Evolutionary conservation across 2,797 vertebrate species (phyloP), one percentile per base, ranked within the genome.

Genomic region (Schizopygopsis malacanthus): DNA sequence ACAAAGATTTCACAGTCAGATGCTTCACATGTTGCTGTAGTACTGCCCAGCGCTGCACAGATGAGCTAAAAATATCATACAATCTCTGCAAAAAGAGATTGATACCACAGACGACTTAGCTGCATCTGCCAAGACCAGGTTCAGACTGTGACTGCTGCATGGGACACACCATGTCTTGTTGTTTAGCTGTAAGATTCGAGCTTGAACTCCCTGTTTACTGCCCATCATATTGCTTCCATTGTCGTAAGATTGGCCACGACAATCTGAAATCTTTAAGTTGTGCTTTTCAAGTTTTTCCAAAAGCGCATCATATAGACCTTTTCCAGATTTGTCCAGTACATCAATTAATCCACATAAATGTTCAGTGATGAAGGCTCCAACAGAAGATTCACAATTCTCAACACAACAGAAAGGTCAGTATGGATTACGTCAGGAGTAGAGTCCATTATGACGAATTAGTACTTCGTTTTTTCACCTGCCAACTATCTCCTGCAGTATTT

Each of bases 211-310:
- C 43, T 52, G 72, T 52, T 75, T 56, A 75, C 45, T 15, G 43
- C n/a, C 43, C 43, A 75, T 75, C 43, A 50, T 50, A 50, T 75
- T 50, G 43, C 71, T 50, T n/a, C 71, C 71, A 25, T 75, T 75
- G 13, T 33, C 45, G 18, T 52, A 75, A 16, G 72, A 75, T 33
- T 52, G 45, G 25, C 72, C 72, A 75, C 0, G n/a, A 22, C 45
- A 75, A 52, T 75, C 72, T 50, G 45, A 52, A 75, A 52, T 47
- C n/a, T 52, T 75, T 22, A 75, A 52, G 72, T 22, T 71, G 33
- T 71, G 69, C 2, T 71, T 71, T 5, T 71, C 16, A 28, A 71
- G 69, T 39, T 71, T 39, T 10, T 71, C 39, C 6, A 71, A 43
- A 39, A 71, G 4, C 12, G 5, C 25, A 43, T 45, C 43, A 45